Evolutionary conservation across 2,113 vertebrate genomes (phyloP).

Genomic region (Pteruthius melanotis): DNA sequence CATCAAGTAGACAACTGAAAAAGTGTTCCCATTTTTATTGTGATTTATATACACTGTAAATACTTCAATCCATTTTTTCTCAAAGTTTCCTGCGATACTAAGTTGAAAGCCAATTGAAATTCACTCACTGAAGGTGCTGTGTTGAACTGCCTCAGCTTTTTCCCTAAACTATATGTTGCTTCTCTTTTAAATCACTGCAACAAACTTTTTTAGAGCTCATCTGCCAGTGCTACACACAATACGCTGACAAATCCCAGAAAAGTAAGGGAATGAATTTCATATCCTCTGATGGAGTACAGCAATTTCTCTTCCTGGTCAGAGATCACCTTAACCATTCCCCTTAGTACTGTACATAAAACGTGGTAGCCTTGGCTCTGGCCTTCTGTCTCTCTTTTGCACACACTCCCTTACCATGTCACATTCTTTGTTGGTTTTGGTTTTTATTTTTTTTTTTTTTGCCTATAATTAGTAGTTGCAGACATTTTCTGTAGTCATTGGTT

Average conservation of each 20-base stretch:
- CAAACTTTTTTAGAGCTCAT: not conserved
- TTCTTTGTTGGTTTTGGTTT: not conserved
- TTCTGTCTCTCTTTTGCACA: not conserved
- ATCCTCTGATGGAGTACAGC: not conserved
- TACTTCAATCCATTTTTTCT: not conserved
- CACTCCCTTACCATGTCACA: not conserved
- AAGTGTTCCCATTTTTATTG: not conserved
- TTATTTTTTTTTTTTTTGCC: not conserved
- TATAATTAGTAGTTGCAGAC: conserved; percentile 28
- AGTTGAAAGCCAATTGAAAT: conserved; percentile 19
- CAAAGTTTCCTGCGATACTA: not conserved
- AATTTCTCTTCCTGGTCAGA: not conserved
- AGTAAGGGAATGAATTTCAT: not conserved
- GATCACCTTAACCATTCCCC: not conserved
- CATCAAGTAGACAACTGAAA: conserved; percentile 19
- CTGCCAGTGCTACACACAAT: not conserved
- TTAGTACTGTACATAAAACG: not conserved
- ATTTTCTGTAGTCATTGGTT: conserved; percentile 32
- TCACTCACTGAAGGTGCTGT: not conserved
- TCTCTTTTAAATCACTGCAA: not conserved
- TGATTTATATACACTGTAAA: conserved; percentile 14
- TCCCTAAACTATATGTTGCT: not conserved
- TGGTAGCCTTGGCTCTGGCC: not conserved
- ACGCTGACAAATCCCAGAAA: not conserved
- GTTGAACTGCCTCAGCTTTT: not conserved